Percentiles rank a stretch among this genome's conserved stretches.
Evolutionary conservation across 2,797 vertebrate genomes (phyloP).

Genomic region (Arremon aurantiirostris): DNA sequence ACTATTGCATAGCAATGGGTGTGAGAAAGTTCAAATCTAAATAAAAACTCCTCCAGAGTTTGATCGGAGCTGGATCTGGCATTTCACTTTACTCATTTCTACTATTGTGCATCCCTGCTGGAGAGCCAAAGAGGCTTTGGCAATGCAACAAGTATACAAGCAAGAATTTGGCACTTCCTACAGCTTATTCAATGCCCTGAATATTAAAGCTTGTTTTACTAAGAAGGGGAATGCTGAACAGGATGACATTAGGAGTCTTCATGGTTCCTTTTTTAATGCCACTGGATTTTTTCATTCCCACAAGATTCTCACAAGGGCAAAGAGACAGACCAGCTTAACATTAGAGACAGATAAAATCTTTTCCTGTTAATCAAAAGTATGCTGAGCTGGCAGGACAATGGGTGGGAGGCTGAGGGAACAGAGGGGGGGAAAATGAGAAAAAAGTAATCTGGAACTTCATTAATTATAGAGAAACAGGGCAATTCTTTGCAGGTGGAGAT

Average conservation of each 20-base stretch:
- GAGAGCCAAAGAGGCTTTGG: constrained; percentile 57
- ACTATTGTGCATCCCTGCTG: constrained; percentile 48
- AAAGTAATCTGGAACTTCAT: not conserved
- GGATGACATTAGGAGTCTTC: not conserved
- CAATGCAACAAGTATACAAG: constrained; percentile 28
- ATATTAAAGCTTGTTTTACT: constrained; percentile 32
- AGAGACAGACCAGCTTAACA: not conserved
- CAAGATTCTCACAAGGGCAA: not conserved
- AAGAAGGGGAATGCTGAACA: not conserved
- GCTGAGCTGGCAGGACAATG: not conserved
- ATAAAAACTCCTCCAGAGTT: constrained; percentile 11
- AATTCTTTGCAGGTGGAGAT: not conserved
- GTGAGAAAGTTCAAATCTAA: constrained; percentile 62
- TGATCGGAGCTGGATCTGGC: constrained; percentile 39
- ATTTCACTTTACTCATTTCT: constrained; percentile 47
- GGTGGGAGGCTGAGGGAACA: not conserved
- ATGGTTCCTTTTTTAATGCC: not conserved
- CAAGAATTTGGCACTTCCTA: not conserved
- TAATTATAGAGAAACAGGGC: not conserved
- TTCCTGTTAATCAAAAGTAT: not conserved
- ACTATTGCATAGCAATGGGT: constrained; percentile 31
- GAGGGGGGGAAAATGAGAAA: not conserved
- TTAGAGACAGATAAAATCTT: not conserved
- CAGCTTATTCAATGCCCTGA: constrained; percentile 34
- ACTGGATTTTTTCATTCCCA: constrained; percentile 18